phyloP scores from a whole-genome alignment of 1,140 invertebrate species.

The Drosophila cardini region DNA sequence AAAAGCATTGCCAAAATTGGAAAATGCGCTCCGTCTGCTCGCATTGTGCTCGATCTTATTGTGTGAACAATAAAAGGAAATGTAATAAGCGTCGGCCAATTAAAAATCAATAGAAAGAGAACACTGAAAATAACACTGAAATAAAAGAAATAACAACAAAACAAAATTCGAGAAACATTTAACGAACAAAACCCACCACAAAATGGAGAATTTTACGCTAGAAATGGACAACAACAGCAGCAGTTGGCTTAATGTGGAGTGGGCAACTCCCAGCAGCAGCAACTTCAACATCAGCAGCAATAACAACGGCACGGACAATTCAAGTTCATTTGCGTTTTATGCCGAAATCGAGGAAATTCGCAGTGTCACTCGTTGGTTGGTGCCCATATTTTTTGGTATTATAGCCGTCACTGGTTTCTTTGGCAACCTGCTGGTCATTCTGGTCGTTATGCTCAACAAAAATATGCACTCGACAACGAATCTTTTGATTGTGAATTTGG shows the following conservation, averaged over 20 bases:
- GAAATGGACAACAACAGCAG: neutral
- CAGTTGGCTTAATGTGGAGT: slow-evolving; percentile 8
- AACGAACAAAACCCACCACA: neutral
- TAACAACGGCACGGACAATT: slow-evolving; percentile 14
- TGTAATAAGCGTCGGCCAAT: slow-evolving; percentile 38
- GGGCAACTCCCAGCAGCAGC: neutral
- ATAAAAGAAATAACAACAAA: neutral
- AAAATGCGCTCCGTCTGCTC: slow-evolving; percentile 34
- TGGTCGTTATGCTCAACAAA: slow-evolving; percentile 93
- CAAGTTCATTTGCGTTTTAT: neutral
- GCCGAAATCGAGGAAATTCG: slow-evolving; percentile 52
- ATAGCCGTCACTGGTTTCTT: slow-evolving; percentile 94
- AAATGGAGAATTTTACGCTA: slow-evolving; percentile 43
- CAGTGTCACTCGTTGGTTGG: slow-evolving; percentile 85
- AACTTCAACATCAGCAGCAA: slow-evolving; percentile 22
- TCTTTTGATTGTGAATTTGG: slow-evolving; percentile 94
- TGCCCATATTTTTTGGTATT: slow-evolving; percentile 94
- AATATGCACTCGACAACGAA: slow-evolving; percentile 97
- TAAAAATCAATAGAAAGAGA: slow-evolving; percentile 28
- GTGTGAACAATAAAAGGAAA: slow-evolving; percentile 55
- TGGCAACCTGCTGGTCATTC: slow-evolving; percentile 94
- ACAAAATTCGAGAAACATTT: no score
- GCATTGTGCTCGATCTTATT: slow-evolving; percentile 9
- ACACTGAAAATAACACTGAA: neutral
- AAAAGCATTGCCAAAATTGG: slow-evolving; percentile 33